These are phyloP conservation scores for Montifringilla adamsi DNA, from an alignment of 2,113 vertebrate species.

Conservation along the genomic window DNA sequence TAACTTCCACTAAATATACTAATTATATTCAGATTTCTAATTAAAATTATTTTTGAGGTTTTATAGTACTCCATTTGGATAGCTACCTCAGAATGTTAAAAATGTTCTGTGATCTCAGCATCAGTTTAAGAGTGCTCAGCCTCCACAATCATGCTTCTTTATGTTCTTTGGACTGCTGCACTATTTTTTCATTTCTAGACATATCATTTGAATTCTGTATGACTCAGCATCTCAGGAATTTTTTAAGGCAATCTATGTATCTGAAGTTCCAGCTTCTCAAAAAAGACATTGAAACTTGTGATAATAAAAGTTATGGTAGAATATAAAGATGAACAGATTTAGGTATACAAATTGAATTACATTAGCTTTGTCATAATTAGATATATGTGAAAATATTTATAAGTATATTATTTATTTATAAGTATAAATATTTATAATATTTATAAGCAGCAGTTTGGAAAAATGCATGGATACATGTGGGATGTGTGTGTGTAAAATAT, in stretches of 20 bases:
- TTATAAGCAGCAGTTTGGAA: neutral
- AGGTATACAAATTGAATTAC: neutral
- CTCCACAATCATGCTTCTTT: neutral
- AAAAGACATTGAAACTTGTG: neutral
- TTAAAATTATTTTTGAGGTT: neutral
- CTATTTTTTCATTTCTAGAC: neutral
- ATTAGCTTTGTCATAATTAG: neutral
- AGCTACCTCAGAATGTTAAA: neutral
- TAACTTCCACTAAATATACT: neutral
- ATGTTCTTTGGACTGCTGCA: neutral
- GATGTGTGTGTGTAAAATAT: neutral
- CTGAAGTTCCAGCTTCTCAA: neutral
- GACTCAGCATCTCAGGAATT: neutral
- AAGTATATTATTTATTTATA: neutral
- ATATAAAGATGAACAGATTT: neutral
- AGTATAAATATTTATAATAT: neutral
- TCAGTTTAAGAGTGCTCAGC: neutral
- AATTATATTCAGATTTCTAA: neutral
- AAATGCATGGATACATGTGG: accelerated
- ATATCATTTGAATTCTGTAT: neutral
- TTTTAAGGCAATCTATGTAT: neutral
- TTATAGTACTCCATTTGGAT: neutral
- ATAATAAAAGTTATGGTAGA: neutral
- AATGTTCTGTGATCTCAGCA: neutral
- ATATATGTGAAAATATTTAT: neutral